A percentile compares a stretch with the other conserved stretches of the same genome.
Evolutionary conservation across 2,113 vertebrate genomes (phyloP).

Genomic region (Ammodytes marinus): DNA sequence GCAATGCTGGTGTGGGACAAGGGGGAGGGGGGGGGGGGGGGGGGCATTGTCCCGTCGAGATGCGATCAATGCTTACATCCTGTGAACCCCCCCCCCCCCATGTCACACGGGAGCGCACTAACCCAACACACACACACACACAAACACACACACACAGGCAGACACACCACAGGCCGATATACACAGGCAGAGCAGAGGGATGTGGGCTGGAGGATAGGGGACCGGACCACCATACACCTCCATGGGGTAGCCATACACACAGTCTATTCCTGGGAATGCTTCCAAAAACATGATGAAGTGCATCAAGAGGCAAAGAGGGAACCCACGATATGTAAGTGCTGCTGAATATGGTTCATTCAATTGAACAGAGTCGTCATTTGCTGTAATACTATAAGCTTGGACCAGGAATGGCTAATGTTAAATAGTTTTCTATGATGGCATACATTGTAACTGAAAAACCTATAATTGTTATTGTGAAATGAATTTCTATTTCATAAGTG

Average conservation of each 20-base stretch:
- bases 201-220: conserved; percentile 40
- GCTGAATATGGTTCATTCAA: background rate
- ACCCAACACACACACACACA: conserved; percentile 26
- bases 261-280: conserved; percentile 24
- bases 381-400: background rate
- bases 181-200: conserved; percentile 25
- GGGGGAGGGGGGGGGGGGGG: conserved; percentile 59
- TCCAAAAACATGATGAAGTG: conserved; percentile 41
- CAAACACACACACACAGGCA: conserved; percentile 22
- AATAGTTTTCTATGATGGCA: background rate
- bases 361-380: conserved; percentile 6
- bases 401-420: background rate
- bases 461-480: too few relatives aligned
- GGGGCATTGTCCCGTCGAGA: conserved; percentile 81
- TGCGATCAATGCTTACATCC: conserved; percentile 85
- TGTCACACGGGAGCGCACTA: conserved; percentile 70
- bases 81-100: conserved; percentile 78
- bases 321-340: conserved; percentile 75
- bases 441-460: background rate
- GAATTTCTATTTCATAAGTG: too few relatives aligned
- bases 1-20: conserved; percentile 63
- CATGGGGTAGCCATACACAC: conserved; percentile 63
- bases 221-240: conserved; percentile 43
- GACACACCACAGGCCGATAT: background rate
- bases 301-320: conserved; percentile 50